A percentile compares a stretch with the other conserved stretches of the same genome.
These are phyloP conservation scores for Nasonia giraulti DNA, from an alignment of 1,140 invertebrate species.

Conservation along the genomic window DNA sequence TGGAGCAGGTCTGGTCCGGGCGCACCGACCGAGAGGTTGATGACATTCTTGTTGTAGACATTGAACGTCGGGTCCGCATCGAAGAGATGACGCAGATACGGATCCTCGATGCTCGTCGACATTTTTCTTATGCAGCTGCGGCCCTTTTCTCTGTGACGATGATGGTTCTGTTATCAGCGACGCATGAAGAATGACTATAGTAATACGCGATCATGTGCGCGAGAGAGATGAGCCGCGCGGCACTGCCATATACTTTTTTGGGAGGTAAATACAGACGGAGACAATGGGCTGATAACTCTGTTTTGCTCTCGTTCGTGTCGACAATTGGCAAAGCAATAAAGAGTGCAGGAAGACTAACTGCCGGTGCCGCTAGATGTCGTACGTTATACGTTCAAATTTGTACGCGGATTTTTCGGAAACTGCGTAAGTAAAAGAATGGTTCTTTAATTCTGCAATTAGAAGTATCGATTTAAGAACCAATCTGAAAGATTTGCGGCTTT, in stretches of 20 bases:
- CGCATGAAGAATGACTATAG: neutral
- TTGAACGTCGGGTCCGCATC: slow-evolving; percentile 71
- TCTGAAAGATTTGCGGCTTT: no score
- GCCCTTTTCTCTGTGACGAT: no score
- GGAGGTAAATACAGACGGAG: neutral
- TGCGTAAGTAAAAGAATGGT: no score
- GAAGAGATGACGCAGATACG: slow-evolving; percentile 72
- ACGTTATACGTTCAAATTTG: no score
- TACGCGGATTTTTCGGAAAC: no score
- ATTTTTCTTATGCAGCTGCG: neutral
- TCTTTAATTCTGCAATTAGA: no score
- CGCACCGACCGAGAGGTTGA: slow-evolving; percentile 75
- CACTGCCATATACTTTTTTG: no score
- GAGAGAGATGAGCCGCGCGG: no score
- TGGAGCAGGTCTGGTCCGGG: slow-evolving; percentile 75
- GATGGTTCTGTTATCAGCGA: neutral
- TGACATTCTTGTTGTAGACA: slow-evolving; percentile 71
- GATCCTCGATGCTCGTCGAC: slow-evolving; percentile 62
- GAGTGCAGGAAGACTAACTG: no score
- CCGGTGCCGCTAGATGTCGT: no score
- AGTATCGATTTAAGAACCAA: no score
- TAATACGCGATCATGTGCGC: neutral
- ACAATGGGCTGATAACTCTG: neutral
- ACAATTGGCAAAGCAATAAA: no score
- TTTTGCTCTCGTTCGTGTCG: neutral